phyloP scores from a whole-genome alignment of 2,113 vertebrate species.

The Microtus montanus region DNA sequence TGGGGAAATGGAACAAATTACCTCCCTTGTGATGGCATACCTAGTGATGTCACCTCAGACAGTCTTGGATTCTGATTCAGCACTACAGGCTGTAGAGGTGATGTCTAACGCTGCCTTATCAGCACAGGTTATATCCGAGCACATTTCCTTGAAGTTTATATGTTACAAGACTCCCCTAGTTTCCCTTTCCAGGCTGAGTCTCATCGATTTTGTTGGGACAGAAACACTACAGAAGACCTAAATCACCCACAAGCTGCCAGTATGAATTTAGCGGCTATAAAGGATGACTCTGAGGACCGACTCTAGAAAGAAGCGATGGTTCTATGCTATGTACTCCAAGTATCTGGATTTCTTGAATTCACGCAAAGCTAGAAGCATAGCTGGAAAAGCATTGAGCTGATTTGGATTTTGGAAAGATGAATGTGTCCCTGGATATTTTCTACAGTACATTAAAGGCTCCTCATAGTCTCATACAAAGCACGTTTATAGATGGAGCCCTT shows the following conservation, averaged over 20 bases:
- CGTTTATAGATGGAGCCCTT: background rate
- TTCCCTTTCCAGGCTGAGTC: background rate
- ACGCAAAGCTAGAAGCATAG: background rate
- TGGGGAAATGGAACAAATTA: background rate
- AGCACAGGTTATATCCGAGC: background rate
- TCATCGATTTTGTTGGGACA: background rate
- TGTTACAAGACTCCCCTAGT: background rate
- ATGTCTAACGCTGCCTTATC: background rate
- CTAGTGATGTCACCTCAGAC: background rate
- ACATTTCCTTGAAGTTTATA: background rate
- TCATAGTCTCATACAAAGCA: background rate
- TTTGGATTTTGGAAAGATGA: slow-evolving; percentile 35
- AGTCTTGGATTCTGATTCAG: background rate
- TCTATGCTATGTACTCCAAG: no score
- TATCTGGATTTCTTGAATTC: background rate
- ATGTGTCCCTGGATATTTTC: background rate
- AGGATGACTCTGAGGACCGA: background rate
- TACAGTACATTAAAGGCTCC: background rate
- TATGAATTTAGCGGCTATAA: background rate
- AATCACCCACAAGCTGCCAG: background rate
- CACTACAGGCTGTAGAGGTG: background rate
- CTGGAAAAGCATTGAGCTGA: background rate
- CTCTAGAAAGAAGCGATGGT: background rate
- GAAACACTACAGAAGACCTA: background rate
- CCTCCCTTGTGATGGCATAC: background rate